These are phyloP conservation scores for Misgurnus anguillicaudatus DNA, from an alignment of 2,113 vertebrate species.

Conservation along the genomic window DNA sequence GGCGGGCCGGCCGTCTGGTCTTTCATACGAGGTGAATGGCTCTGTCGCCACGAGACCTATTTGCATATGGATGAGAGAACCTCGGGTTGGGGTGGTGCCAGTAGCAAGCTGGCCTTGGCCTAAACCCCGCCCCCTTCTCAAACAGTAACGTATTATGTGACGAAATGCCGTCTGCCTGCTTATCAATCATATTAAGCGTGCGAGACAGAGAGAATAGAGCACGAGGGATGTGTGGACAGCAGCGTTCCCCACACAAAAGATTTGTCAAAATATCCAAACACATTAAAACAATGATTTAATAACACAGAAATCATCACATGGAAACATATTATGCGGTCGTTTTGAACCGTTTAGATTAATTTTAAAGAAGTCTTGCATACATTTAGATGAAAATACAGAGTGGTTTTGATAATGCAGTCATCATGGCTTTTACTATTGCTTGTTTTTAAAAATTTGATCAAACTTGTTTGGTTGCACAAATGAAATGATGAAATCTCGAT, in stretches of 20 bases:
- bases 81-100: slow-evolving; percentile 72
- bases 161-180: slow-evolving; percentile 13
- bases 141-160: slow-evolving; percentile 48
- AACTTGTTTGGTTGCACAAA: too few species aligned
- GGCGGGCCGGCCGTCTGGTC: slow-evolving; percentile 85
- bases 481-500: too few species aligned
- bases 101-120: slow-evolving; percentile 72
- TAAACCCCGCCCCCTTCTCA: slow-evolving; percentile 43
- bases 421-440: too few species aligned
- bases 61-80: slow-evolving; percentile 65
- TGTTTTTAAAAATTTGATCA: too few species aligned
- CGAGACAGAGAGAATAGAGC: neutral
- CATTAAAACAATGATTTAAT: neutral
- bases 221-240: neutral
- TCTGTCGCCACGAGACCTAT: slow-evolving; percentile 63
- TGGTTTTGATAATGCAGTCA: too few species aligned
- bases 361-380: too few species aligned
- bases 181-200: slow-evolving; percentile 40
- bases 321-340: too few species aligned
- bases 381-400: too few species aligned
- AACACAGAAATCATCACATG: too few species aligned
- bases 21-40: slow-evolving; percentile 86
- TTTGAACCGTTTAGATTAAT: too few species aligned
- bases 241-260: neutral
- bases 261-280: neutral